Conservation (phyloP, 2,888 invertebrate genomes). For the Lasioglossum villosulum region DNA sequence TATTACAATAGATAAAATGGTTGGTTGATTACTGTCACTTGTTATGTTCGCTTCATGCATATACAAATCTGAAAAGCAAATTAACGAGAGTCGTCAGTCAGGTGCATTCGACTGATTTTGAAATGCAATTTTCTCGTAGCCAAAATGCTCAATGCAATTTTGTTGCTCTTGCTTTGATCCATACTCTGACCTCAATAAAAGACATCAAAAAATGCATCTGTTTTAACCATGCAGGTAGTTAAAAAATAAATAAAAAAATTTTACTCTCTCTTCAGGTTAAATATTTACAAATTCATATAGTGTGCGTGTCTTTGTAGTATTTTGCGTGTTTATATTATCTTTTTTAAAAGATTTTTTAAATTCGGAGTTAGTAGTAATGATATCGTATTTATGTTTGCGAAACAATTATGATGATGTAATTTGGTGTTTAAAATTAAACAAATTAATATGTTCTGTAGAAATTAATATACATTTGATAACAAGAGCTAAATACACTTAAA, state of each 20-base stretch:
- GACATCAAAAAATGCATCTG: neutral
- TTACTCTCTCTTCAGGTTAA: too few relatives aligned
- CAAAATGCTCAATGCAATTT: neutral
- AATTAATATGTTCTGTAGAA: neutral
- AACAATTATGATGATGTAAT: neutral
- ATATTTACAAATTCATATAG: too few relatives aligned
- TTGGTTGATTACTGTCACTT: neutral
- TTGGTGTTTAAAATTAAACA: neutral
- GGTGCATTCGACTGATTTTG: neutral
- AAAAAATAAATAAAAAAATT: neutral
- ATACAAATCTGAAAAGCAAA: neutral
- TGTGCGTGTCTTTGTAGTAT: too few relatives aligned
- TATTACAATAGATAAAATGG: neutral
- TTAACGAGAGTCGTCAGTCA: neutral
- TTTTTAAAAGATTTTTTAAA: too few relatives aligned
- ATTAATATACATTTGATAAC: too few relatives aligned
- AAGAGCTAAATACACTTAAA: neutral
- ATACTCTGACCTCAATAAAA: neutral
- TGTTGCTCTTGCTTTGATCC: neutral
- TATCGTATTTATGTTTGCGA: too few relatives aligned
- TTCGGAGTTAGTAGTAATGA: too few relatives aligned
- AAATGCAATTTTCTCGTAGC: neutral
- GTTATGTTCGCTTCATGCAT: neutral
- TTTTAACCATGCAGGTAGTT: neutral
- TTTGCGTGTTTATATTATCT: too few relatives aligned